Evolutionary conservation across 2,797 vertebrate species (phyloP), one percentile per base, ranked within the genome.

Genomic region (Galagoides demidoff): DNA sequence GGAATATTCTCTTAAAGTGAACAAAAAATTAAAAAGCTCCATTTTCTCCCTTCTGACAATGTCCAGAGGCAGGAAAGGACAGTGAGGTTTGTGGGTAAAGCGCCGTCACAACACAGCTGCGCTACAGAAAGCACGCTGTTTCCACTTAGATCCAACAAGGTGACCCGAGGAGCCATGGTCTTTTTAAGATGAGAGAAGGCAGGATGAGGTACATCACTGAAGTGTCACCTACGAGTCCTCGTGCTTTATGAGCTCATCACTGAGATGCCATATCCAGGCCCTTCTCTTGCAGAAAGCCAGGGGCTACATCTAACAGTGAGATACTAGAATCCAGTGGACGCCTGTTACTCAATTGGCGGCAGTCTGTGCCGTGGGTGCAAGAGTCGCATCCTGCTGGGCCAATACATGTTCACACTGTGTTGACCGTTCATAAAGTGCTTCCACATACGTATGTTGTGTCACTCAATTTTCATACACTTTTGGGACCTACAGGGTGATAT

Each of bases 341-440:
- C 3, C 29, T 2, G 4, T 5, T 17, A 7, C 43, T 49, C 31
- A 17, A 39, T 20, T 31, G 1, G 34, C 39, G 9, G 59, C 43
- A 17, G 22, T 25, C 45, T 10, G 9, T 25, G 12, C 27, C 14
- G 49, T 16, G 49, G 14, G 49, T 39, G 37, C 10, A 61, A 37
- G 11, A 71, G 43, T 31, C 55, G 23, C 12, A 45, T 17, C 43
- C 49, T 10, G 52, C 14, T 1, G 34, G 37, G 20, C 37, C 5
- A 37, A 12, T 3, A 3, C 0, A 27, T 9, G 16, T 4, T 19
- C 14, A 20, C 0, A 1, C 2, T 8, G 5, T 11, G 25, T 5
- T 68, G 25, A 57, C 57, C 0, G 0, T 57, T 37, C 31, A 25
- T 20, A 16, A 74, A 45, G 37, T 19, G 37, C 31, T 61, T 66